Percentiles rank a stretch among this genome's conserved stretches.
phyloP scores from a whole-genome alignment of 2,797 vertebrate genomes.

The Tangara arthus region DNA sequence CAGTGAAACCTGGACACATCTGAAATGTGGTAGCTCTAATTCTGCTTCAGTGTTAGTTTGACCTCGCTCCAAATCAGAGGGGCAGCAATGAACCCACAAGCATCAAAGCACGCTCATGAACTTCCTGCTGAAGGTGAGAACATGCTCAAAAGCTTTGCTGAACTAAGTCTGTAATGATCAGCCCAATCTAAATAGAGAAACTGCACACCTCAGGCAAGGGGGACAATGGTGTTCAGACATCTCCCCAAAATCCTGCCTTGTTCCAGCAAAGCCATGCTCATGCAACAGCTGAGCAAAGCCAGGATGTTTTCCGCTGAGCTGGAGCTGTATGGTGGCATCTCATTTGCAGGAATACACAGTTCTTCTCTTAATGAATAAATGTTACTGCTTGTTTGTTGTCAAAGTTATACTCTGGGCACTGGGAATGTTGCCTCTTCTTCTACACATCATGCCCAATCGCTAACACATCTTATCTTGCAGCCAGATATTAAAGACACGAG shows the following conservation, averaged over 20 bases:
- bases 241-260: neutral
- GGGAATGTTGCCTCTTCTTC: neutral
- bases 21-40: neutral
- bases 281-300: neutral
- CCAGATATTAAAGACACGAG: neutral
- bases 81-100: neutral
- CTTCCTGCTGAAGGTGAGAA: neutral
- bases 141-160: neutral
- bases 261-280: neutral
- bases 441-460: rapidly evolving
- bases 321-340: neutral
- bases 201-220: neutral
- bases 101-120: neutral
- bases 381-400: neutral
- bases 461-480: neutral
- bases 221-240: neutral
- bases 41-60: neutral
- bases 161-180: neutral
- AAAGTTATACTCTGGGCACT: neutral
- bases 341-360: neutral
- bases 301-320: neutral
- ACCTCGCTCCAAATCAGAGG: neutral
- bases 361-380: neutral
- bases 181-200: neutral
- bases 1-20: neutral